Base-by-base conservation (phyloP, 2,113 vertebrate genomes). In the Cyprinodon tularosa region DNA sequence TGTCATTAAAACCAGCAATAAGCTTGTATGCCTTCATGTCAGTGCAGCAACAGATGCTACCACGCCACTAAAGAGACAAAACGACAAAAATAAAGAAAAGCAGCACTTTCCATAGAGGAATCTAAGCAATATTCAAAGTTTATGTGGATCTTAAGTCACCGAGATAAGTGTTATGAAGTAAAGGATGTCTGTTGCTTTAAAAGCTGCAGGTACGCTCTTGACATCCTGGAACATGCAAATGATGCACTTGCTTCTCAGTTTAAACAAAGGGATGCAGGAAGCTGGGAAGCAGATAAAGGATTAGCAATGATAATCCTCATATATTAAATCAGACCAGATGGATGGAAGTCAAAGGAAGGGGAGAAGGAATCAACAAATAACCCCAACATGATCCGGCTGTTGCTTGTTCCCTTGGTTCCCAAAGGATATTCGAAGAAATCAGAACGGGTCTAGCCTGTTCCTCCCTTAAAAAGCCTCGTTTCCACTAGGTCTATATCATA, bases 21-120 rank as follows among this genome's bases (percentile, higher is more conserved):
- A 86, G 88, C 91, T 87, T 90, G 87, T 82, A 78, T 63, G 92
- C 91, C 87, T 91, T 94, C 92, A 93, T 93, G 77, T 93, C 91
- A 93, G 91, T 88, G 90, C 91, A 89, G 84, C 86, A 72, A 78
- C 91, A 89, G 92, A 92, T 81, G 84, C 83, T 85, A 71, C 73
- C 74, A 72, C 62, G 77, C 66, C 77, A 17, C 45, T 14, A 66
- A 10, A 13, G 42, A 74, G 71, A 86, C 36, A 36, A 44, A 66
- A 15, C 14, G 11, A 4, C 69, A 40, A 12, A 61, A 59, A 85
- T 37, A 47, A 63, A 20, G 47, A 70, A 15, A 71, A 61, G 66
- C 29, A 62, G 22, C 60, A 69, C 73, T 75, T 77, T 78, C 65
- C 59, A 4, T 61, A 78, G 53, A 88, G 68, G 78, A 89, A 84